Evolutionary conservation across 1,140 invertebrate genomes (phyloP).

Genomic region (Macrotrachela quadricornifera): DNA sequence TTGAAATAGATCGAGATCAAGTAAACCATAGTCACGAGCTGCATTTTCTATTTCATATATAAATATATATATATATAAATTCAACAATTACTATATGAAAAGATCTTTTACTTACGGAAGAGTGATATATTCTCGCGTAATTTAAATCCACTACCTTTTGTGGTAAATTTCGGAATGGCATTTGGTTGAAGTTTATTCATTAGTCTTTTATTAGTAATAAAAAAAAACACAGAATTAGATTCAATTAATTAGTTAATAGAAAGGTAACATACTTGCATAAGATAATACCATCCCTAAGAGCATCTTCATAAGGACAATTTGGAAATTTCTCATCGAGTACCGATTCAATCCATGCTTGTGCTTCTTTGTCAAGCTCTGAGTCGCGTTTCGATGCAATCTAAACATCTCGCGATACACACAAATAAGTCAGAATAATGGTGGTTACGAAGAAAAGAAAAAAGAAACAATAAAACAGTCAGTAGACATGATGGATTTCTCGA

Average conservation of each 20-base stretch:
- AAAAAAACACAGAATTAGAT: neutral
- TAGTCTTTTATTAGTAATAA: conserved; percentile 28
- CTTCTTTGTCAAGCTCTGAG: conserved; percentile 52
- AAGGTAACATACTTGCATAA: conserved; percentile 44
- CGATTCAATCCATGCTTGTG: conserved; percentile 56
- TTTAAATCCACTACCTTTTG: conserved; percentile 66
- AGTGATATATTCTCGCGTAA: conserved; percentile 80
- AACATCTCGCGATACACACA: conserved; percentile 5
- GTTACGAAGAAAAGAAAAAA: no score
- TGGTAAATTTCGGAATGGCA: conserved; percentile 59
- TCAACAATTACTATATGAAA: no score
- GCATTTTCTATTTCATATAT: neutral
- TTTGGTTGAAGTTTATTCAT: conserved; percentile 68
- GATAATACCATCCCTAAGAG: conserved; percentile 66
- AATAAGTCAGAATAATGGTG: no score
- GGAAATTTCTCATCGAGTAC: conserved; percentile 55
- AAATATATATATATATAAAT: conserved; percentile 45
- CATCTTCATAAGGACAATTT: conserved; percentile 44
- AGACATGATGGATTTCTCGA: no score
- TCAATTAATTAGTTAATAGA: no score
- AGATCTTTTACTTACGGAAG: conserved; percentile 40
- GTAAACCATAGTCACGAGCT: conserved; percentile 46
- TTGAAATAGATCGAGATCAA: conserved; percentile 71
- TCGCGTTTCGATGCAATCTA: conserved; percentile 59
- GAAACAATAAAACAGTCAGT: no score